Evolutionary conservation across 2,888 invertebrate species (phyloP).

Genomic region (Gasteruption jaculator): DNA sequence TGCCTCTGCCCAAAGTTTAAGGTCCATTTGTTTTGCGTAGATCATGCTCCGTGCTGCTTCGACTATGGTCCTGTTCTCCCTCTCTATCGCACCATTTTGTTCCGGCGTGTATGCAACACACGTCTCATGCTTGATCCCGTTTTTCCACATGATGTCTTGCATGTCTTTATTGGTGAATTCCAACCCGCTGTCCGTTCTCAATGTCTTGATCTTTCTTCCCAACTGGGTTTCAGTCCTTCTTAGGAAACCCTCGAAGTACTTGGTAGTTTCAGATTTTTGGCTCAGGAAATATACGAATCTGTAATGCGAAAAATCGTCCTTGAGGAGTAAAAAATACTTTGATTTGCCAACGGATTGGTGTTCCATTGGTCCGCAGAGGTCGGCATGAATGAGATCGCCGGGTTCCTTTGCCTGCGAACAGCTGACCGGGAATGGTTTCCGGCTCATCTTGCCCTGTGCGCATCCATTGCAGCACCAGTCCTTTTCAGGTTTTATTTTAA

Average conservation of each 20-base stretch:
- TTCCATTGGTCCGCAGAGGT: constrained; percentile 22
- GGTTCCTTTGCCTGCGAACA: constrained; percentile 1
- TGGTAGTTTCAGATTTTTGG: constrained; percentile 11
- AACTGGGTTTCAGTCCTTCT: constrained; percentile 8
- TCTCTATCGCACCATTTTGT: constrained; percentile 26
- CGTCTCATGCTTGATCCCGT: constrained; percentile 22
- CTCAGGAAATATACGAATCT: constrained; percentile 17
- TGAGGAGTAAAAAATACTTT: constrained; percentile 17
- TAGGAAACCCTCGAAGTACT: constrained; percentile 12
- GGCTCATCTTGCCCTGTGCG: constrained; percentile 15
- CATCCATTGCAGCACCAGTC: constrained; percentile 20
- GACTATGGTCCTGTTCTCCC: constrained; percentile 36
- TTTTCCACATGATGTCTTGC: constrained; percentile 4
- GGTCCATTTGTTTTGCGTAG: constrained; percentile 21
- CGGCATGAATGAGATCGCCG: constrained; percentile 17
- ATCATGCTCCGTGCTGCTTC: constrained; percentile 24
- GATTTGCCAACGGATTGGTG: constrained; percentile 10
- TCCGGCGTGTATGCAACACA: constrained; percentile 21
- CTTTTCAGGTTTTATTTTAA: constrained; percentile 10
- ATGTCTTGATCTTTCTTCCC: constrained; percentile 12
- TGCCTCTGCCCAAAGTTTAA: constrained; percentile 44
- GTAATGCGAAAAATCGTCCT: constrained; percentile 21
- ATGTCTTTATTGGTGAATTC: constrained; percentile 19
- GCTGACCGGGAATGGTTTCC: constrained; percentile 16
- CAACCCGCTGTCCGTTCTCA: constrained; percentile 20